A percentile compares a stretch with the other conserved stretches of the same genome.
phyloP scores from a whole-genome alignment of 2,113 vertebrate species.

The Chaetops frenatus region DNA sequence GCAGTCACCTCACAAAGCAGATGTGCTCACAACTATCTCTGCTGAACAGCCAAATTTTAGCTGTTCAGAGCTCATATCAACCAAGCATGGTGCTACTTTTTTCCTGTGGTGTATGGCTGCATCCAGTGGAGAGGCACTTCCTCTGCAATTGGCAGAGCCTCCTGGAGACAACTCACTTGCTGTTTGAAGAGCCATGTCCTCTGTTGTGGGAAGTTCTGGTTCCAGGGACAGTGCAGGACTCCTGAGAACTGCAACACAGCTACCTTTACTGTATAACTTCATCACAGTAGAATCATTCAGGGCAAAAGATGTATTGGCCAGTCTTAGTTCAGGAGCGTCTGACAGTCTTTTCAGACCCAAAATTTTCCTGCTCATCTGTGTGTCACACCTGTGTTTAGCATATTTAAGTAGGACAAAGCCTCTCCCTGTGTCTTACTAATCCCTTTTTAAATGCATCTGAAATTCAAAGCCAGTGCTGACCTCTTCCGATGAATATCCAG shows the following conservation, averaged over 20 bases:
- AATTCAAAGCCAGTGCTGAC: slow-evolving; percentile 1
- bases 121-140: not conserved
- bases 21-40: slow-evolving; percentile 1
- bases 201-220: not conserved
- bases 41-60: not conserved
- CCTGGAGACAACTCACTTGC: not conserved
- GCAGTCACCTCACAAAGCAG: slow-evolving; percentile 30
- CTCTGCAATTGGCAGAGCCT: not conserved
- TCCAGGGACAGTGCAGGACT: slow-evolving; percentile 16
- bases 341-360: not conserved
- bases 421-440: not conserved
- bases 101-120: slow-evolving; percentile 1
- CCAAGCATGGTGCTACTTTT: slow-evolving; percentile 70
- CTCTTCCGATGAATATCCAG: not conserved
- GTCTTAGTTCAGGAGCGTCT: slow-evolving; percentile 24
- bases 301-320: slow-evolving; percentile 38
- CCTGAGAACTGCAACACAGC: slow-evolving; percentile 56
- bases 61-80: slow-evolving; percentile 35
- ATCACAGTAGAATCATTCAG: slow-evolving; percentile 51
- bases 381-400: not conserved
- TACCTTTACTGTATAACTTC: slow-evolving; percentile 56
- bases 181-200: not conserved
- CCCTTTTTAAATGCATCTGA: not conserved
- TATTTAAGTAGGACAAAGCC: not conserved
- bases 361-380: not conserved